Evolutionary conservation across 2,113 vertebrate genomes (phyloP).

Genomic region (Chlorodrepanis virens): DNA sequence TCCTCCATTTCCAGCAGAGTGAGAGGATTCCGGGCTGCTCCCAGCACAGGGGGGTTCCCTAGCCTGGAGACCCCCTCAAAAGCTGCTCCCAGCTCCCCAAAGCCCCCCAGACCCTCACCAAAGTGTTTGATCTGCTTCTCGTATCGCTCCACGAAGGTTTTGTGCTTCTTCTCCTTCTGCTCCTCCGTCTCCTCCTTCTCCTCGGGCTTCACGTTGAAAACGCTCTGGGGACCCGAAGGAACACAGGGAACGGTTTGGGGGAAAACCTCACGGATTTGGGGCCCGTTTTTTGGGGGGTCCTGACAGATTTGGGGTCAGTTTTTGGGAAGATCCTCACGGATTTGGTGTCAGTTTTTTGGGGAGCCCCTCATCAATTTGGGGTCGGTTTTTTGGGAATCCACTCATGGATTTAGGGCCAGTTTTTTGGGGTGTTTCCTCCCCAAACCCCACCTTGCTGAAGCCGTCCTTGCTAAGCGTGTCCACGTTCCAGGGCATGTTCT

Average conservation of each 20-base stretch:
- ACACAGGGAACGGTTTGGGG: background rate
- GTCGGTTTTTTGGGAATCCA: no score
- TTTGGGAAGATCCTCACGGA: no score
- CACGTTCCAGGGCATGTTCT: conserved; percentile 88
- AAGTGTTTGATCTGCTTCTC: conserved; percentile 86
- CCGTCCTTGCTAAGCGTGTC: conserved; percentile 90
- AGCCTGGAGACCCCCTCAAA: accelerated
- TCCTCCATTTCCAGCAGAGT: accelerated
- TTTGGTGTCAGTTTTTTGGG: no score
- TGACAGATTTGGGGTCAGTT: no score
- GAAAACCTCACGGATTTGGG: no score
- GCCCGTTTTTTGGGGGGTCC: no score
- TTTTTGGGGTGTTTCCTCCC: background rate
- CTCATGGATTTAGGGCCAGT: no score
- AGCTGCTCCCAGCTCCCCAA: background rate
- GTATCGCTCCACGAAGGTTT: conserved; percentile 85
- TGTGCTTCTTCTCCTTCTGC: conserved; percentile 87
- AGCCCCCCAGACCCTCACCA: conserved; percentile 65
- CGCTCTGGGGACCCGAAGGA: conserved; percentile 67
- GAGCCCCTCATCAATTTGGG: no score
- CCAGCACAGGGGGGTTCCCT: accelerated
- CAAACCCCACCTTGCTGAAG: conserved; percentile 84
- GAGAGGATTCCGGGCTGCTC: background rate
- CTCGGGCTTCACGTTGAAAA: conserved; percentile 82
- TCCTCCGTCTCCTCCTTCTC: conserved; percentile 84